Evolutionary conservation across 1,140 invertebrate genomes (phyloP), one percentile per base, ranked within the genome.

Genomic region (Heliothis subflexa): DNA sequence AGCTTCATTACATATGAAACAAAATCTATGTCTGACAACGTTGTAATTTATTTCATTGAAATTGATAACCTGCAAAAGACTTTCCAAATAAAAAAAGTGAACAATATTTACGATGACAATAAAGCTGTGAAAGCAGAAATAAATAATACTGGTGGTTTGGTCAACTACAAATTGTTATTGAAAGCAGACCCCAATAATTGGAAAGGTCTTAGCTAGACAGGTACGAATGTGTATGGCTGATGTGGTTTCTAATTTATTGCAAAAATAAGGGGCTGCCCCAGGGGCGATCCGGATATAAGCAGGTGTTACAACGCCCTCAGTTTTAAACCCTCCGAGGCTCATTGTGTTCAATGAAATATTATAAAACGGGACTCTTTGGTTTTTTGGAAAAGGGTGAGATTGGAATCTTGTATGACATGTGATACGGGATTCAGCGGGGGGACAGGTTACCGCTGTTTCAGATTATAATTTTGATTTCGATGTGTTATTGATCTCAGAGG

Each of bases 161-260:
- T 49, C 71, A 59, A 73, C 54, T 73, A 73, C 71, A 73, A 73
- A 73, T 73, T 73, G 71, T 73, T 72, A 14, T 10, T 72, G 52
- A 54, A 55, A 72, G 45, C 64, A 57, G 28, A 61, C 54, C 66
- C 70, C 28, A 74, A 74, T 81, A 78, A 81, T 81, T 78, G 75
- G 40, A 68, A 78, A 78, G 76, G 75, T 66, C 78, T 74, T 66
- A 78, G 33, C 16, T 13, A 70, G 79, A 77, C 79, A 80, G 72
- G 64, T 81, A 75, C 62, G 64, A 66, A 70, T 80, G 72, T 61
- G 54, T 68, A 66, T 14, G 76, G 49, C 5, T 55, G 57, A 74
- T 78, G 78, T 33, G 59, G 74, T 78, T 76, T 78, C 73, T 83
- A 80, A 83, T 83, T 83, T 83, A 83, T 80, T 83, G 74, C 81